A percentile compares a stretch with the other conserved stretches of the same genome.
Conservation (phyloP, 1,140 invertebrate species). For the Drosophila sechellia region DNA sequence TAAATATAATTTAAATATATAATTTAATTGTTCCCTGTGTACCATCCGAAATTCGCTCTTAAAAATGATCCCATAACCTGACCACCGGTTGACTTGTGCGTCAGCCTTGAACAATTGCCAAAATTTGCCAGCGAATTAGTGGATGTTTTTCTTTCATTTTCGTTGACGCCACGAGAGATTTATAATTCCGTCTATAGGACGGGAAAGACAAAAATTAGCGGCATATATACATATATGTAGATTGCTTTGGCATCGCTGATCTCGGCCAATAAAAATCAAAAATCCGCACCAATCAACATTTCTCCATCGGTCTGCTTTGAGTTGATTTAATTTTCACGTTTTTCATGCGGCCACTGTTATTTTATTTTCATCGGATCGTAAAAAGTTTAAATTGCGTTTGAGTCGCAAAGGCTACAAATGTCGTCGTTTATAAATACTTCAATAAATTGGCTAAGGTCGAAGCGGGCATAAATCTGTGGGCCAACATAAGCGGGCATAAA, state of each 20-base stretch:
- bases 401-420: slow-evolving; percentile 71
- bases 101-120: slow-evolving; percentile 79
- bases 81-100: slow-evolving; percentile 37
- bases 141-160: slow-evolving; percentile 24
- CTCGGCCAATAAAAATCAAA: slow-evolving; percentile 53
- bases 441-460: slow-evolving; percentile 80
- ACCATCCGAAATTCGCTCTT: slow-evolving; percentile 3
- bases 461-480: slow-evolving; percentile 64
- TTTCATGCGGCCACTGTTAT: slow-evolving; percentile 24
- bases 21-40: slow-evolving; percentile 6
- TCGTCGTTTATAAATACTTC: slow-evolving; percentile 68
- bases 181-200: slow-evolving; percentile 45
- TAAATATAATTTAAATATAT: too few species aligned
- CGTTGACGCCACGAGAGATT: slow-evolving; percentile 31
- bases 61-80: slow-evolving; percentile 5
- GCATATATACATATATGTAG: slow-evolving; percentile 9
- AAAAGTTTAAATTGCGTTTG: slow-evolving; percentile 65
- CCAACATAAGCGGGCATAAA: slow-evolving; percentile 45
- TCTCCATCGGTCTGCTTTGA: slow-evolving; percentile 19
- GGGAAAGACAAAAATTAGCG: slow-evolving; percentile 18
- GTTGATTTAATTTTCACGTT: slow-evolving; percentile 39
- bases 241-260: slow-evolving; percentile 32
- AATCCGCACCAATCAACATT: slow-evolving; percentile 50
- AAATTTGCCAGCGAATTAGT: slow-evolving; percentile 46
- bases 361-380: slow-evolving; percentile 52